A percentile compares a stretch with the other conserved stretches of the same genome.
phyloP scores from a whole-genome alignment of 2,888 invertebrate genomes.

The Scaptomyza reducta region DNA sequence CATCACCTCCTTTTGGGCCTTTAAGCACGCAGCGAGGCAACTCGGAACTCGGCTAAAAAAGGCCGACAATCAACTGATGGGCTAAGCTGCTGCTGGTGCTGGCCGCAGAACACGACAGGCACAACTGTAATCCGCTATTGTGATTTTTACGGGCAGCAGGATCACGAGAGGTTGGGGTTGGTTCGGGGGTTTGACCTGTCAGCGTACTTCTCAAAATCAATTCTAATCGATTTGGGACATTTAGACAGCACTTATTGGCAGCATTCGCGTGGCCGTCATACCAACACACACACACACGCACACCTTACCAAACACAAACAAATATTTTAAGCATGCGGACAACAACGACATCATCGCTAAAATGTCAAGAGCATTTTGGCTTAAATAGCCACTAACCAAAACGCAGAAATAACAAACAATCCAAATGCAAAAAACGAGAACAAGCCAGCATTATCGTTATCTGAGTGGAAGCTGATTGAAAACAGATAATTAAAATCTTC shows the following conservation, averaged over 20 bases:
- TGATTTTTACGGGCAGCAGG: constrained; percentile 41
- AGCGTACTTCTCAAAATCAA: constrained; percentile 74
- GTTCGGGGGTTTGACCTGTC: constrained; percentile 53
- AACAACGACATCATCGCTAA: constrained; percentile 27
- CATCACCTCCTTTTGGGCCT: constrained; percentile 78
- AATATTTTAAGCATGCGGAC: constrained; percentile 16
- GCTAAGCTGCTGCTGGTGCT: constrained; percentile 18
- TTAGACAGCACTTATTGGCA: constrained; percentile 80
- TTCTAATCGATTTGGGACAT: constrained; percentile 81
- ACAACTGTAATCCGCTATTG: constrained; percentile 79
- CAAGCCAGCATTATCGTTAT: constrained; percentile 71
- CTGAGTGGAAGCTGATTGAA: constrained; percentile 77
- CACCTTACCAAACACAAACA: constrained; percentile 48
- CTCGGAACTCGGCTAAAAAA: constrained; percentile 36
- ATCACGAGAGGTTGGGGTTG: constrained; percentile 8
- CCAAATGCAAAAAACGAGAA: constrained; percentile 37
- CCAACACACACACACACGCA: constrained; percentile 31
- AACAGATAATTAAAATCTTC: constrained; percentile 78
- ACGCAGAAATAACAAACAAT: not conserved
- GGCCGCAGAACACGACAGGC: constrained; percentile 76
- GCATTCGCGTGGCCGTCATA: constrained; percentile 75
- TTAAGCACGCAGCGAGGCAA: constrained; percentile 59
- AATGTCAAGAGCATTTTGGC: constrained; percentile 74
- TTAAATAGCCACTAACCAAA: constrained; percentile 49
- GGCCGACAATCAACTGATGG: constrained; percentile 49